These are phyloP conservation scores for Panthera uncia DNA, from an alignment of 2,113 vertebrate genomes.

Conservation along the genomic window DNA sequence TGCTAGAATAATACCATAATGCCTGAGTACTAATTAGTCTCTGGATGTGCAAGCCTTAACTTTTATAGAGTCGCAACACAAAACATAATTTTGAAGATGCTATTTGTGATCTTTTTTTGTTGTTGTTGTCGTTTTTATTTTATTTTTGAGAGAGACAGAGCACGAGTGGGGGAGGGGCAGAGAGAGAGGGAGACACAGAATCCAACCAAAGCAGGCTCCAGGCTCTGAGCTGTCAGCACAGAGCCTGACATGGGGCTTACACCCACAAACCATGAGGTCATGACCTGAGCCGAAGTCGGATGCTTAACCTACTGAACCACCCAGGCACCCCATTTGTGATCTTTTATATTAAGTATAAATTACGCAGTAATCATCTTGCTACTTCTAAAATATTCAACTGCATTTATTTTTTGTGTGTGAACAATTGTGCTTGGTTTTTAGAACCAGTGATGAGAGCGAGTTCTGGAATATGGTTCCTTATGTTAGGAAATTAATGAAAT, in stretches of 20 bases:
- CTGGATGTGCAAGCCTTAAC: not conserved
- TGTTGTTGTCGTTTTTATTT: no score
- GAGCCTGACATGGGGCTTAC: no score
- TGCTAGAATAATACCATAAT: not conserved
- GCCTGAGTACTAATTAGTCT: not conserved
- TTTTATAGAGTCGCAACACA: not conserved
- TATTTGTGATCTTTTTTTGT: not conserved
- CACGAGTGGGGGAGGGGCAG: no score
- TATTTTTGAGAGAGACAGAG: no score
- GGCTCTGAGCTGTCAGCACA: no score
- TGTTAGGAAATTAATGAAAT: not conserved
- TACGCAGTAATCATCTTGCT: conserved; percentile 1
- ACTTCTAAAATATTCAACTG: not conserved
- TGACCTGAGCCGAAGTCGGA: no score
- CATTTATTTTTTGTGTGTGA: not conserved
- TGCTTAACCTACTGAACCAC: no score
- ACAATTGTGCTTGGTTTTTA: not conserved
- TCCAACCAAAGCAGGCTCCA: no score
- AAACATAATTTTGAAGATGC: conserved; percentile 4
- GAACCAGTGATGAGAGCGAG: not conserved
- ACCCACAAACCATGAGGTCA: no score
- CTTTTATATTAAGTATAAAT: conserved; percentile 13
- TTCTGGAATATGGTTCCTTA: not conserved
- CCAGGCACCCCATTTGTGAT: not conserved
- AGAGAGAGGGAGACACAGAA: no score